Evolutionary conservation across 2,888 invertebrate species (phyloP).

Genomic region (Metallyticus violacea): DNA sequence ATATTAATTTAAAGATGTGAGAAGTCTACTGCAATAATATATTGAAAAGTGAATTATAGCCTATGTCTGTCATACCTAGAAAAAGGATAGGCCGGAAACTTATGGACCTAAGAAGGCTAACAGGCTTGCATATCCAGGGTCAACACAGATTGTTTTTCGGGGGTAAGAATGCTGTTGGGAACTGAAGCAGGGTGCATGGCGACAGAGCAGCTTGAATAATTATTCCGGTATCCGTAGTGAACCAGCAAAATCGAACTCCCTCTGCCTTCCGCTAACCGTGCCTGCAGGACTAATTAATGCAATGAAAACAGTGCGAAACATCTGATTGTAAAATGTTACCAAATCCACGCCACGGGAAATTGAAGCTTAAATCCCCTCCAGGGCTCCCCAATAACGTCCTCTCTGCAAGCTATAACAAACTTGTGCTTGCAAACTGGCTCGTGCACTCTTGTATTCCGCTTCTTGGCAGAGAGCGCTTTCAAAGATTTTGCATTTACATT

Average conservation of each 20-base stretch:
- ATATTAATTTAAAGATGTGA: too few species aligned
- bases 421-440: not conserved
- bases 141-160: not conserved
- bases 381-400: not conserved
- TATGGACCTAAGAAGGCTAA: too few species aligned
- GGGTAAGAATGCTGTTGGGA: not conserved
- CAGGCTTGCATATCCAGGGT: too few species aligned
- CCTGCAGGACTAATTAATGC: constrained; percentile 21
- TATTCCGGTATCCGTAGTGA: not conserved
- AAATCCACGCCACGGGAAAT: constrained; percentile 19
- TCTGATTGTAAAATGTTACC: constrained; percentile 17
- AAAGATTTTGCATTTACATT: not conserved
- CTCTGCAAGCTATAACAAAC: not conserved
- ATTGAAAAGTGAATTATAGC: too few species aligned
- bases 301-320: constrained; percentile 22
- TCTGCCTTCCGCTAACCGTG: not conserved
- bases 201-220: not conserved
- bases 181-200: not conserved
- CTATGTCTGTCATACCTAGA: too few species aligned
- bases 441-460: too few species aligned
- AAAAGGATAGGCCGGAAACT: too few species aligned
- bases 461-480: too few species aligned
- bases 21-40: too few species aligned
- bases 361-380: constrained; percentile 12
- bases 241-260: not conserved